phyloP scores from a whole-genome alignment of 2,888 invertebrate species.

The Caenorhabditis imperialis region DNA sequence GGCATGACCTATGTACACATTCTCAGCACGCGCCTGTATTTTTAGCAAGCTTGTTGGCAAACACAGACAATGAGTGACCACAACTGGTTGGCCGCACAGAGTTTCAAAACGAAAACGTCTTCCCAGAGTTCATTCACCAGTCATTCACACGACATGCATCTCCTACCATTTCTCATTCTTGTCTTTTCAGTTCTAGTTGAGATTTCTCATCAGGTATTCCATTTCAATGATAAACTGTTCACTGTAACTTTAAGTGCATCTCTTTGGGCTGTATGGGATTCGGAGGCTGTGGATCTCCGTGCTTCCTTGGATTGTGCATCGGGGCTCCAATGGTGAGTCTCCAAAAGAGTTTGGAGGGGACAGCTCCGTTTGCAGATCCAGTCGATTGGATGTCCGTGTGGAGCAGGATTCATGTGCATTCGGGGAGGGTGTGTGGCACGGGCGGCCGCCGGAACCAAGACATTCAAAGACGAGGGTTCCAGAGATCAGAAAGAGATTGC shows the following conservation, averaged over 20 bases:
- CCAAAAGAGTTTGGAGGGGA: background rate
- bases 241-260: slow-evolving; percentile 47
- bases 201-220: slow-evolving; percentile 27
- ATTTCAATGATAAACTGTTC: too few species aligned
- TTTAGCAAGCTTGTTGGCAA: slow-evolving; percentile 13
- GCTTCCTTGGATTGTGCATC: slow-evolving; percentile 53
- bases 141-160: background rate
- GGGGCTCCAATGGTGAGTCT: too few species aligned
- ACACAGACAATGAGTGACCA: background rate
- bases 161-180: background rate
- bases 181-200: slow-evolving; percentile 1
- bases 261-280: slow-evolving; percentile 56
- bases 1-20: slow-evolving; percentile 7
- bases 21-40: slow-evolving; percentile 4
- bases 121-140: too few species aligned
- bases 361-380: slow-evolving; percentile 25
- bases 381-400: slow-evolving; percentile 56
- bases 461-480: slow-evolving; percentile 40
- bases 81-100: background rate
- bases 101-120: background rate
- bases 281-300: slow-evolving; percentile 54
- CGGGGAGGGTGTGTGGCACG: slow-evolving; percentile 56
- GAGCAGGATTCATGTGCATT: slow-evolving; percentile 56
- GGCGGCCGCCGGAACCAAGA: slow-evolving; percentile 59
- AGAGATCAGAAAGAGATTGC: background rate